A percentile compares a stretch with the other conserved stretches of the same genome.
phyloP scores from a whole-genome alignment of 2,113 vertebrate genomes.

The Gymnorhina tibicen region DNA sequence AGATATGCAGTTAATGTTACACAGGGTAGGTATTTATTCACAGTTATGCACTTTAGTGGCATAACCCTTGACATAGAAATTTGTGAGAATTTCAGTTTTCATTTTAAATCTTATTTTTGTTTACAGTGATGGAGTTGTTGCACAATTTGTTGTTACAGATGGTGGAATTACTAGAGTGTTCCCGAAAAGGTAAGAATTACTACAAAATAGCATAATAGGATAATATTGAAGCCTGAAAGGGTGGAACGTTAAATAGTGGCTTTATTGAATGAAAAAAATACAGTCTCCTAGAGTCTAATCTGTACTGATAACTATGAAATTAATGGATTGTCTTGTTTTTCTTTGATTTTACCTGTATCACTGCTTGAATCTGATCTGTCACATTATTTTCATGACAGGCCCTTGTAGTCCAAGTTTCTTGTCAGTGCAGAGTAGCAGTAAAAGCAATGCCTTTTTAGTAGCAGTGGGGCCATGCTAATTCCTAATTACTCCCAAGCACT shows the following conservation, averaged over 20 bases:
- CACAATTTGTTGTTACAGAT: conserved; percentile 94
- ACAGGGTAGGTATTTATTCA: neutral
- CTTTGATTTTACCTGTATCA: neutral
- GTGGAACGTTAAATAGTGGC: neutral
- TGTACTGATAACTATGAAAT: neutral
- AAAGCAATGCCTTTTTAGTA: neutral
- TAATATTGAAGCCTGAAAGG: neutral
- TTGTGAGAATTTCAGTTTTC: neutral
- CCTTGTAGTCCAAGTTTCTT: neutral
- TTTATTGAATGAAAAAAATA: neutral
- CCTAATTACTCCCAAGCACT: neutral
- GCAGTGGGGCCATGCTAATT: neutral
- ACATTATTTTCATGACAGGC: neutral
- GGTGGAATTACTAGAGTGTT: conserved; percentile 96
- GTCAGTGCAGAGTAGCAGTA: neutral
- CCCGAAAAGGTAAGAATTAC: conserved; percentile 85
- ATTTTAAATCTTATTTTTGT: conserved; percentile 12
- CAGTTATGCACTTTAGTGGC: neutral
- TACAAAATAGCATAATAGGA: neutral
- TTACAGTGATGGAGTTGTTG: conserved; percentile 84
- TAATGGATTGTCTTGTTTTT: neutral
- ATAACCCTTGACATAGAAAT: neutral
- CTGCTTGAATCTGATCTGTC: neutral
- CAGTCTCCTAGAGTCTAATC: neutral
- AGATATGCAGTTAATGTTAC: neutral